A percentile compares a stretch with the other conserved stretches of the same genome.
phyloP scores from a whole-genome alignment of 2,888 invertebrate species.

The Bursaphelenchus okinawaensis region DNA sequence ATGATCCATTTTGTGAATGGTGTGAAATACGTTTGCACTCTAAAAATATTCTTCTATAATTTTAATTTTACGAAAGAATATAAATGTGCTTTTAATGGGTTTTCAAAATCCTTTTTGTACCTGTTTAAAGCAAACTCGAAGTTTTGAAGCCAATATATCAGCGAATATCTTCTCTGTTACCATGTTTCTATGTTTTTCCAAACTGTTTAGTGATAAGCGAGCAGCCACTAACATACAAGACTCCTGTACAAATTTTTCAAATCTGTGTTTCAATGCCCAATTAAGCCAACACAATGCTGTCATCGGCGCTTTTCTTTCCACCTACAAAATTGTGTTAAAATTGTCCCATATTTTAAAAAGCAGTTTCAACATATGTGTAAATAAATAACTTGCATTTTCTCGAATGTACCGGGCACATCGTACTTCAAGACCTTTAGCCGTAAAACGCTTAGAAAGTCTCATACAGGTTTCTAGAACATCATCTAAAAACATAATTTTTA shows the following conservation, averaged over 20 bases:
- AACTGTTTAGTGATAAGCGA: slow-evolving; percentile 41
- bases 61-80: not conserved
- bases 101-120: too few relatives aligned
- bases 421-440: slow-evolving; percentile 45
- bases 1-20: slow-evolving; percentile 54
- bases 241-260: slow-evolving; percentile 34
- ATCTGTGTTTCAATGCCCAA: slow-evolving; percentile 52
- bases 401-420: slow-evolving; percentile 46
- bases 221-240: slow-evolving; percentile 47
- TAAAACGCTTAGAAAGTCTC: slow-evolving; percentile 51
- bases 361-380: not conserved
- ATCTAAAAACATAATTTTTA: slow-evolving; percentile 32
- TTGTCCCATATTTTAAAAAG: slow-evolving; percentile 20
- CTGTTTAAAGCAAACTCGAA: slow-evolving; percentile 51
- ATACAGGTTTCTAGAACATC: slow-evolving; percentile 55
- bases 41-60: slow-evolving; percentile 22
- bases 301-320: slow-evolving; percentile 38
- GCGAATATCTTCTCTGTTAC: slow-evolving; percentile 47
- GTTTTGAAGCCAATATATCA: slow-evolving; percentile 52
- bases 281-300: slow-evolving; percentile 55
- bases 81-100: not conserved
- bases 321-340: slow-evolving; percentile 9
- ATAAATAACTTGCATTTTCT: slow-evolving; percentile 38
- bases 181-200: slow-evolving; percentile 54
- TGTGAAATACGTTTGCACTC: slow-evolving; percentile 50